phyloP scores from a whole-genome alignment of 2,797 vertebrate species.

The Sebastes paucispinis region DNA sequence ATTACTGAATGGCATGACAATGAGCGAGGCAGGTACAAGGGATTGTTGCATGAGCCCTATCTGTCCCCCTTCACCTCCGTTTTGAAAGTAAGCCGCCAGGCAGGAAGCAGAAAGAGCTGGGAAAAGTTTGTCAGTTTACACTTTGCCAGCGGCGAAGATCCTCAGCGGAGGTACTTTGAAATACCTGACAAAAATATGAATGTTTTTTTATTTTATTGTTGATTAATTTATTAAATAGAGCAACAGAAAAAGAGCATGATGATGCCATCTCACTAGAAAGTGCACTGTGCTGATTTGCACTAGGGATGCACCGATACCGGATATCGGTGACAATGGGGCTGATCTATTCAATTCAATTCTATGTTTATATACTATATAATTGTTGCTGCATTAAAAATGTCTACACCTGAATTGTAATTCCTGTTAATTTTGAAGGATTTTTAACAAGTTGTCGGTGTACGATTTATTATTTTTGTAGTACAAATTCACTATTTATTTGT shows the following conservation, averaged over 20 bases:
- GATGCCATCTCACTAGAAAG: not conserved
- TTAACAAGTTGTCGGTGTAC: too few species aligned
- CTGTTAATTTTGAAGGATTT: too few species aligned
- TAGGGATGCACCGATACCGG: too few species aligned
- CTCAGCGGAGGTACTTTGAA: not conserved
- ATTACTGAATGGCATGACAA: conserved; percentile 42
- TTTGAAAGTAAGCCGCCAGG: conserved; percentile 36
- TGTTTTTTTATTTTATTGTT: not conserved
- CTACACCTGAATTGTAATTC: too few species aligned
- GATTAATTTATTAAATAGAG: not conserved
- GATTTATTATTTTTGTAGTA: too few species aligned
- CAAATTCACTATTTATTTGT: too few species aligned
- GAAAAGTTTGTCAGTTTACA: conserved; percentile 54
- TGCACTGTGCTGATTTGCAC: conserved; percentile 63
- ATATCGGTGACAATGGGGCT: too few species aligned
- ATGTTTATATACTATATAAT: too few species aligned
- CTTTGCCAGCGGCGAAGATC: not conserved
- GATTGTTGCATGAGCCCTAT: conserved; percentile 15
- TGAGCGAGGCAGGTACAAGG: conserved; percentile 20
- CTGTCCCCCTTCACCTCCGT: conserved; percentile 23
- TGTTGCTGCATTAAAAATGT: too few species aligned
- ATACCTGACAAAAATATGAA: not conserved
- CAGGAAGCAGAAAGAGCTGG: not conserved
- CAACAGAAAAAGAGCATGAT: not conserved
- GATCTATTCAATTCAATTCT: too few species aligned